Evolutionary conservation across 2,113 vertebrate genomes (phyloP), one percentile per base, ranked within the genome.

Genomic region (Elephas maximus): DNA sequence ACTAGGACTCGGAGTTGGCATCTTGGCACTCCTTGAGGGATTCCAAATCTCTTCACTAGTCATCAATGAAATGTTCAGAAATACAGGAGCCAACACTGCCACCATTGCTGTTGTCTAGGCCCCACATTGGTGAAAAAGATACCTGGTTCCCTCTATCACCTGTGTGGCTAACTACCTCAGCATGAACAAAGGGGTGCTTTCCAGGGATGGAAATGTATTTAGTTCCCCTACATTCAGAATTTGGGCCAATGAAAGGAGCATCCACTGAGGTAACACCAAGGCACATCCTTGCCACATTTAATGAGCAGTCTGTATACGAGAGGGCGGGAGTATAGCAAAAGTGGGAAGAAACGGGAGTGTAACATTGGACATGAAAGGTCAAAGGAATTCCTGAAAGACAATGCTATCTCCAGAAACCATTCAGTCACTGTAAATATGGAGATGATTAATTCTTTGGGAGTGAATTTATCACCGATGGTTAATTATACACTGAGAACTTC

Each of bases 361-460:
- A 37, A 84, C 69, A 83, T 0, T 24, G 63, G 28, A 33, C 67
- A 37, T 45, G 2, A 65, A 41, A 53, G 30, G 23, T 26, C 57
- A 82, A 62, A 71, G n/a, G 24, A 71, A 93, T n/a, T 92, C 74
- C 85, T 93, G n/a, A n/a, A 20, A 96, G 37, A 60, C 1, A 88
- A 6, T 14, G 24, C n/a, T 74, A 63, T 26, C 20, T 63, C 62
- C 48, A 92, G 84, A 79, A 93, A 88, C 6, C 53, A 45, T 18
- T 71, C 44, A 76, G 17, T 30, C 24, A 73, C 1, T 73, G 0
- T 63, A 84, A 57, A 7, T 24, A 45, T 44, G 48, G 51, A 81
- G 26, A 83, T 5, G 60, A 81, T 37, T 24, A 83, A 82, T 3
- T 85, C 28, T 94, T 91, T 53, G 37, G 12, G 76, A 88, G 37